Percentiles rank a stretch among this genome's conserved stretches.
These are phyloP conservation scores for Conus ventricosus DNA, from an alignment of 1,140 invertebrate genomes.

Conservation along the genomic window DNA sequence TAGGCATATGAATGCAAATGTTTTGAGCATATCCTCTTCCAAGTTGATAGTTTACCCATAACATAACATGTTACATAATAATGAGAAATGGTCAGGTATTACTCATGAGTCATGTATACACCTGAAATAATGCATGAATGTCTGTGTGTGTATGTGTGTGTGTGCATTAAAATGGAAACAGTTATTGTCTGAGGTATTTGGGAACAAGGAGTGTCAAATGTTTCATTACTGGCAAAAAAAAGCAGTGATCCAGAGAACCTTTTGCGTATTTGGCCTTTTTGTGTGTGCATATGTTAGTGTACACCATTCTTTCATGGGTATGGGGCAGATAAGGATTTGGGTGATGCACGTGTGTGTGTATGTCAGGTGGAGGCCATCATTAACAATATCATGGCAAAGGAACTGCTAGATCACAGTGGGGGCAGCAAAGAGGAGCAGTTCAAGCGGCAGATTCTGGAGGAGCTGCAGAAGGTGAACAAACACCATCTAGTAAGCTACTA, in stretches of 20 bases:
- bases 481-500: background rate
- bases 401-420: conserved; percentile 67
- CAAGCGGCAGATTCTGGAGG: conserved; percentile 87
- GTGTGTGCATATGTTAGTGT: background rate
- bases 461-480: conserved; percentile 79
- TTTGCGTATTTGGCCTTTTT: background rate
- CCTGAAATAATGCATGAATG: too few relatives aligned
- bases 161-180: background rate
- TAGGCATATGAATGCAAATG: too few relatives aligned
- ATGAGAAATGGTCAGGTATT: background rate
- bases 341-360: conserved; percentile 2
- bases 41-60: too few relatives aligned
- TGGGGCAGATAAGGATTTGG: background rate
- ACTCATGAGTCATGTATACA: too few relatives aligned
- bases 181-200: background rate
- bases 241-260: background rate
- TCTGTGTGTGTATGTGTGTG: background rate
- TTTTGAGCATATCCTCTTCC: too few relatives aligned
- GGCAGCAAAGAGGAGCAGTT: conserved; percentile 81
- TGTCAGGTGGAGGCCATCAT: conserved; percentile 71
- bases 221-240: too few relatives aligned
- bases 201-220: too few relatives aligned
- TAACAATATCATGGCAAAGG: conserved; percentile 74
- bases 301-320: background rate
- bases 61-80: too few relatives aligned